A percentile compares a stretch with the other conserved stretches of the same genome.
Evolutionary conservation across 2,797 vertebrate genomes (phyloP).

Genomic region (Poecilia wingei): DNA sequence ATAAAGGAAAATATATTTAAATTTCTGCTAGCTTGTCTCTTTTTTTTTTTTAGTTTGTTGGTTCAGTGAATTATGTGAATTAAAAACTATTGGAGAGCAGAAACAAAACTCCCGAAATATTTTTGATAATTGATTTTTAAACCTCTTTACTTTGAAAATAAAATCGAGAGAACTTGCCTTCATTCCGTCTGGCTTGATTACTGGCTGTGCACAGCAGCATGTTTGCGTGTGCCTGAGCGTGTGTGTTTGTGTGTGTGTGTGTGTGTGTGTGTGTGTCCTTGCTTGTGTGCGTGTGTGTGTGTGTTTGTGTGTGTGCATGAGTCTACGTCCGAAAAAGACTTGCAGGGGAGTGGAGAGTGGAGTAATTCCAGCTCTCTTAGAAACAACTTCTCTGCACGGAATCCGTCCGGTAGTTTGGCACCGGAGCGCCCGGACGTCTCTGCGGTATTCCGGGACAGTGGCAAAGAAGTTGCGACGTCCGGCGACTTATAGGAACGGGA

Average conservation of each 20-base stretch:
- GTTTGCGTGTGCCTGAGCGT: not conserved
- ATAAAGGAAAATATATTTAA: not conserved
- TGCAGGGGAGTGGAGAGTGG: slow-evolving; percentile 79
- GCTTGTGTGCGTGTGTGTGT: not conserved
- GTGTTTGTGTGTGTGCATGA: slow-evolving; percentile 15
- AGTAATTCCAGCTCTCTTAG: slow-evolving; percentile 82
- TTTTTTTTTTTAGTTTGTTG: not conserved
- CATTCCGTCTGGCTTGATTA: slow-evolving; percentile 24
- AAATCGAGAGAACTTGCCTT: not conserved
- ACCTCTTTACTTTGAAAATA: slow-evolving; percentile 52
- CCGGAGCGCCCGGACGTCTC: slow-evolving; percentile 43
- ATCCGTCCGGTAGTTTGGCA: slow-evolving; percentile 61
- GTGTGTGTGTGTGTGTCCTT: slow-evolving; percentile 7
- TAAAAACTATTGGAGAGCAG: too few relatives aligned
- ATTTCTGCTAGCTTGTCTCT: not conserved
- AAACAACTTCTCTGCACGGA: slow-evolving; percentile 81
- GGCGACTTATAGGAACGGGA: slow-evolving; percentile 49
- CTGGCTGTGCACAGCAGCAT: not conserved
- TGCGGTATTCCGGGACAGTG: slow-evolving; percentile 52
- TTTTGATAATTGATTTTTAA: not conserved
- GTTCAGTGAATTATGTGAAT: not conserved
- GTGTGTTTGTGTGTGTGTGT: slow-evolving; percentile 11
- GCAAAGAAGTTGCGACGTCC: slow-evolving; percentile 32
- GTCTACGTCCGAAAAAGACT: slow-evolving; percentile 76
- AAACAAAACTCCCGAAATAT: not conserved